Base-by-base conservation (phyloP, 53 echinoderm and acorn worm genomes). In the Patiria pectinifera region DNA sequence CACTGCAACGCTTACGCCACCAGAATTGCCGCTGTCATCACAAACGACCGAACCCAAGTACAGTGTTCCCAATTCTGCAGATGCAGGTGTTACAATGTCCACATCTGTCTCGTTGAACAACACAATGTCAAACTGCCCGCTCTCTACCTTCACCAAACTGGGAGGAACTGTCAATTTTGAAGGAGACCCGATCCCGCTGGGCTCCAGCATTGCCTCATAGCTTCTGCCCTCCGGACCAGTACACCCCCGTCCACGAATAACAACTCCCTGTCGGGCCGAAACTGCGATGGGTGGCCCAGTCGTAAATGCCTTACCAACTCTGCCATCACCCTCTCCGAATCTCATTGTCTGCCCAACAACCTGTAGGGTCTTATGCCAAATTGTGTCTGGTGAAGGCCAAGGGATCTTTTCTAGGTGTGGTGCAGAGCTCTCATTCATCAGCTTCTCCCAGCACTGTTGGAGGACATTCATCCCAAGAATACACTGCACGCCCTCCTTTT, bases 391-490 rank as follows among this genome's bases (percentile, higher is more conserved):
- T 9, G 48, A 9, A 43, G 76, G 92, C 85, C 85, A 85, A 7
- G 47, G 76, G 22, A 92, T 85, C 76, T 53, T 92, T 18, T 53
- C 16, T 19, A 91, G 78, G 45, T 59, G 82, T 23, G 62, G 18
- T 59, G 15, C 47, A 22, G 21, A 22, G 9, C 48, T 47, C 22
- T 48, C 25, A 11, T 59, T 48, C 74, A 89, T 45, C 82, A 91
- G 69, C 91, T 46, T 19, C 78, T 82, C 82, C 91, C 91, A 91
- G 43, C 91, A 91, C 59, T 91, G 26, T 7, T 82, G 91, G 22
- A 92, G 85, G 35, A 85, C 59, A 24, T 92, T 92, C 85, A 92
- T 92, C 76, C 92, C 85, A 6, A 92, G 69, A 48, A 92, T 92
- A 21, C 92, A 72, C 4, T 45, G 62, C 14, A 75, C 76, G 11